Evolutionary conservation across 2,797 vertebrate species (phyloP), one percentile per base, ranked within the genome.

Genomic region (Rhinella marina): DNA sequence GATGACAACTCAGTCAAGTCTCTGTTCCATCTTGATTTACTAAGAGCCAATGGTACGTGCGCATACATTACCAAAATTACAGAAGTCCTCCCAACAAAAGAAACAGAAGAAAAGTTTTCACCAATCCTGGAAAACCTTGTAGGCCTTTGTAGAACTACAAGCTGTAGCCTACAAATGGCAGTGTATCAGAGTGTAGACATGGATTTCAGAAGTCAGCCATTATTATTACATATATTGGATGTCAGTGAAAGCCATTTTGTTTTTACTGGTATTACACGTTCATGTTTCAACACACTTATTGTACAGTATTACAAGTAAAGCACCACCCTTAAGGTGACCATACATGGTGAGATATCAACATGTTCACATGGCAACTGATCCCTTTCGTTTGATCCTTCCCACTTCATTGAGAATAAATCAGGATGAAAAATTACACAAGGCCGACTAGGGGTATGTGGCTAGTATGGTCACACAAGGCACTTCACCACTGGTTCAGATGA

Each of bases 201-300:
- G 41, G 68, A 68, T 48, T 5, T 54, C 29, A 29, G 41, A 21
- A 52, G 11, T 76, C 21, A 41, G 17, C 32, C 25, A 27, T 72
- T 27, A 62, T 32, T 80, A 14, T 29, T 80, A 41, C 16, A 32
- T 81, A 27, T 23, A 32, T 81, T 48, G 19, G 29, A 12, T 25
- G 48, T 70, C 25, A 25, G 25, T 54, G 25, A 12, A 23, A 16
- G 82, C 82, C 82, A 84, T 84, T 48, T 84, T 84, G 54, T 57
- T 84, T 59, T 25, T 11, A 25, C 62, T 52, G 61, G 14, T 62
- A 62, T 27, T 17, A 59, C 57, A 68, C 25, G 29, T 68, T 29
- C 25, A 27, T 68, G 13, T 23, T 68, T 1, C 16, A 25, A 68
- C 14, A 29, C 2, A 6, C 66, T 27, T 6, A 3, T 16, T 68